Evolutionary conservation across 2,888 invertebrate genomes (phyloP).

Genomic region (Dryococelus australis): DNA sequence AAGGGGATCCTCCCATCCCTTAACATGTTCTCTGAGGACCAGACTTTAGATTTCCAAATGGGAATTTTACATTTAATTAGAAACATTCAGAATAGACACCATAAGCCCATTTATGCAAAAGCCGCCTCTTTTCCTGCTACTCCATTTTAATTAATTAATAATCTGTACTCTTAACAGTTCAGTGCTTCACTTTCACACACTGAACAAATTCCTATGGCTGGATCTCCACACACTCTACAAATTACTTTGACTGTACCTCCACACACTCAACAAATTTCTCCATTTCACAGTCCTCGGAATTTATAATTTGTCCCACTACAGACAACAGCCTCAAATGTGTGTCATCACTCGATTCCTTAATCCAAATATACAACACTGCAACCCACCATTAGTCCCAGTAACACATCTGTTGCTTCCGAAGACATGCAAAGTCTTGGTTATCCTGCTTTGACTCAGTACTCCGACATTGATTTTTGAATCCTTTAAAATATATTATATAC

Average conservation of each 20-base stretch:
- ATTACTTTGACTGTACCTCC: no score
- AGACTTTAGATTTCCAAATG: background rate
- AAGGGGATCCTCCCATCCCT: background rate
- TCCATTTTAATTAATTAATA: background rate
- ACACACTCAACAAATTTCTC: no score
- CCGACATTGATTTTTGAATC: background rate
- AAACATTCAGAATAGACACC: background rate
- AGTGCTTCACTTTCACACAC: background rate
- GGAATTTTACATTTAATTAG: background rate
- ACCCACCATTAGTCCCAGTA: no score
- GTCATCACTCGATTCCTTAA: no score
- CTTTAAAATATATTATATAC: background rate
- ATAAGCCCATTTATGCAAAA: background rate
- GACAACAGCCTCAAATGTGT: no score
- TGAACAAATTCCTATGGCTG: background rate
- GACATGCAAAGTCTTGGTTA: background rate
- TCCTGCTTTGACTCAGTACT: background rate
- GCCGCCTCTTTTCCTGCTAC: background rate
- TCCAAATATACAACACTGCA: no score
- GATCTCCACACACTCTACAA: no score
- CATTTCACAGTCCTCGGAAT: background rate
- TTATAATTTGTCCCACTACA: no score
- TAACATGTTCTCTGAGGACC: background rate
- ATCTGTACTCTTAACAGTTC: background rate
- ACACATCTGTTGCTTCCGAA: background rate